Evolutionary conservation across 37 sponge, comb jelly and placozoan genomes (phyloP), one percentile per base, ranked within the genome.

Genomic region (Spongilla lacustris): DNA sequence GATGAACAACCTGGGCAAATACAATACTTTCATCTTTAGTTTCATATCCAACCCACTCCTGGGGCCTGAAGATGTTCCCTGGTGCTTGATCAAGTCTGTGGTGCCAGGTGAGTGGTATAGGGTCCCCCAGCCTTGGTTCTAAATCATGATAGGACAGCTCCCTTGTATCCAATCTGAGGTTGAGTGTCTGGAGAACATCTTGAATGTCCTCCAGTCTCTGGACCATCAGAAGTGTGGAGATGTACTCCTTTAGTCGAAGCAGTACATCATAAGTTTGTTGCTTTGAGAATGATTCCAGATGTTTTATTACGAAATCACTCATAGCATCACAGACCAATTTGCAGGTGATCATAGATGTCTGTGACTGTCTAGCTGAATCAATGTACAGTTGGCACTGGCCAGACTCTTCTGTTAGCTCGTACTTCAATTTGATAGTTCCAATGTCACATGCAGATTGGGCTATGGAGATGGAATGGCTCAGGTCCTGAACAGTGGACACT

Each of bases 41-140:
- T 84, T 84, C 82, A 73, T 80, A 92, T 32, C 83, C 92, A 26
- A 91, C 84, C 75, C 75, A 78, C 41, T 91, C 92, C 34, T 80
- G 38, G 35, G 87, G 83, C 12, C 83, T 41, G 37, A 87, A 91
- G 13, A 84, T 78, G 80, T 87, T 77, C 24, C 78, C 35, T 25
- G 67, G 68, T 38, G 30, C 58, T 31, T 77, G 74, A 71, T 83
- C 84, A 25, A 89, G 80, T 32, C 72, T 41, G 29, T 70, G 67
- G 22, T 79, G 79, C 77, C 73, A 78, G 0, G 48, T 11, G 25
- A 71, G 41, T 30, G 89, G 85, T 24, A 89, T 73, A 1, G 66
- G 31, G 24, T 84, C 32, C 0, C 89, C 89, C 28, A 75, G 72
- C 41, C 5, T 83, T 22, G 36, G 67, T 6, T 67, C 48, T 17